Evolutionary conservation across 2,888 invertebrate genomes (phyloP).

Genomic region (Synergus japonicus): DNA sequence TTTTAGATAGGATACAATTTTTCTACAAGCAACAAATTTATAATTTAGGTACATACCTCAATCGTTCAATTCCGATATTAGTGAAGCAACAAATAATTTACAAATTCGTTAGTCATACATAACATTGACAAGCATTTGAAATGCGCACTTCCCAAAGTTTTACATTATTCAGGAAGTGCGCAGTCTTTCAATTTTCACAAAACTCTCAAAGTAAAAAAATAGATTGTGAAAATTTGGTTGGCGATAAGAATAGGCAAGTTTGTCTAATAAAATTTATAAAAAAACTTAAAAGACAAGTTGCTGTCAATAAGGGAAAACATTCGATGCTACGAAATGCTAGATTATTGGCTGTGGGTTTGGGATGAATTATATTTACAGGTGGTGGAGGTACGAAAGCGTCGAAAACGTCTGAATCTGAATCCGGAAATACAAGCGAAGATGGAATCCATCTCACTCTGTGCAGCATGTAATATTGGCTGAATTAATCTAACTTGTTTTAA

Average conservation of each 20-base stretch:
- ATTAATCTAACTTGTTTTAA: background rate
- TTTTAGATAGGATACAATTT: background rate
- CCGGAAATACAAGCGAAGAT: slow-evolving; percentile 82
- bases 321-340: slow-evolving; percentile 64
- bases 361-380: slow-evolving; percentile 85
- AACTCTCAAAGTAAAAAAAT: slow-evolving; percentile 26
- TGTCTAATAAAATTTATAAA: slow-evolving; percentile 10
- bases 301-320: slow-evolving; percentile 60
- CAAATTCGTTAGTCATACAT: slow-evolving; percentile 59
- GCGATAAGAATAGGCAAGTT: background rate
- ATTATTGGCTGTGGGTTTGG: slow-evolving; percentile 79
- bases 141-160: slow-evolving; percentile 43
- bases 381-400: slow-evolving; percentile 84
- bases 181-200: background rate
- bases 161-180: background rate
- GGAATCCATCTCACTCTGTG: slow-evolving; percentile 82
- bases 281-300: slow-evolving; percentile 48
- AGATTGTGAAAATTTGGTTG: background rate
- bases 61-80: slow-evolving; percentile 59
- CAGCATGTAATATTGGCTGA: slow-evolving; percentile 51
- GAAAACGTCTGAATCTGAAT: slow-evolving; percentile 80
- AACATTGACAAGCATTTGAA: slow-evolving; percentile 49
- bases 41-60: slow-evolving; percentile 54
- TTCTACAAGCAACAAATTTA: background rate
- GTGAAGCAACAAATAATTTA: slow-evolving; percentile 65